Base-by-base conservation (phyloP, 1,140 invertebrate species). In the Drosophila neocordata region DNA sequence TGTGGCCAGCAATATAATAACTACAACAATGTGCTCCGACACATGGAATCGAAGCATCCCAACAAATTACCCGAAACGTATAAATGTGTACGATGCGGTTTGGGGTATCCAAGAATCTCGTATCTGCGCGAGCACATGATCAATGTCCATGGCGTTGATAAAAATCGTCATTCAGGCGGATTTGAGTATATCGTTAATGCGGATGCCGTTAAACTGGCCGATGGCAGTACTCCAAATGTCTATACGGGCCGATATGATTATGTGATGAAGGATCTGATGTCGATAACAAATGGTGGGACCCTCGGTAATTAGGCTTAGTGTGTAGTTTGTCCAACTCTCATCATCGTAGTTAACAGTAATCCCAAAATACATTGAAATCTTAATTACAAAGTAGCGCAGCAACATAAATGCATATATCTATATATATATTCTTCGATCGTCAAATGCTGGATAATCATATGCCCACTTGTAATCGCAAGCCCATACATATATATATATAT, bases 1-100 rank as follows among this genome's bases (percentile, higher is more conserved):
- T 92, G 91, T 62, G 87, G 89, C 0, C 90, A 92, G 52, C 90
- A 91, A 57, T 92, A 92, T 58, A 92, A 92, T 38, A 92, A 92
- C 64, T 92, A 92, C 52, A 92, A 92, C 61, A 92, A 92, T 57
- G 91, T 92, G 31, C 64, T 92, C 56, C 78, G 91, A 0, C 91
- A 92, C 58, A 92, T 92, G 91, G 91, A 92, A 55, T 91, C 91
- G 5, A 92, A 92, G 74, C 91, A 92, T 81, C 91, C 91, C 0
- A 91, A 92, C 52, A 91, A 92, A 60, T 62, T 92, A 44, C 91
- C 91, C 6, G 82, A 90, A 35, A 92, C 90, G 0, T 92, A 92
- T 67, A 91, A 91, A 41, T 92, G 91, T 59, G 87, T 90, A 18
- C 75, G 82, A 3, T 92, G 91, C 48, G 77, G 85, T 1, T 72